These are phyloP conservation scores for Diabrotica balteata DNA, from an alignment of 2,888 invertebrate genomes.

Conservation along the genomic window DNA sequence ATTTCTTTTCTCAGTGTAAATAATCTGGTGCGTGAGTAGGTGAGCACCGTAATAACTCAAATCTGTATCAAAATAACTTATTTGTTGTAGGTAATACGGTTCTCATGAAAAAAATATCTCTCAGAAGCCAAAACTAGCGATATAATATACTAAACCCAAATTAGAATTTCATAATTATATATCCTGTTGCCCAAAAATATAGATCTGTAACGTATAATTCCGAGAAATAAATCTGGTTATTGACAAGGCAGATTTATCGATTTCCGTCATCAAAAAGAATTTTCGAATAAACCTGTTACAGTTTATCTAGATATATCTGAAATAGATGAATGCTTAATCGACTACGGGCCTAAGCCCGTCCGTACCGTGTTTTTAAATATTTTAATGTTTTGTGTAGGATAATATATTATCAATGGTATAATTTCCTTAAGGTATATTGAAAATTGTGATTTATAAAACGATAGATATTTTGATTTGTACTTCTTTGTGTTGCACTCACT, in stretches of 20 bases:
- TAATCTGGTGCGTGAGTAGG: not conserved
- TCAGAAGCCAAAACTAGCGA: not conserved
- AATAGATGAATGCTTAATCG: conserved; percentile 2
- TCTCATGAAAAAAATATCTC: conserved; percentile 1
- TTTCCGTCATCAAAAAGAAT: conserved; percentile 35
- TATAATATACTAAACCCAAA: conserved; percentile 1
- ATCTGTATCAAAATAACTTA: not conserved
- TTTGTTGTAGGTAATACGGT: not conserved
- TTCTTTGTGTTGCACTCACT: too few species aligned
- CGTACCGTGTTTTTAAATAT: too few species aligned
- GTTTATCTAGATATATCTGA: conserved; percentile 30
- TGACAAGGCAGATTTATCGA: conserved; percentile 40
- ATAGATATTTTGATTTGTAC: too few species aligned
- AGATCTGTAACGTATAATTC: conserved; percentile 38
- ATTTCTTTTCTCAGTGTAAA: conserved; percentile 5
- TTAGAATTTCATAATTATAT: conserved; percentile 38
- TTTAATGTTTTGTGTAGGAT: too few species aligned
- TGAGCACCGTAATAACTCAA: not conserved
- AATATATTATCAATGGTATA: too few species aligned
- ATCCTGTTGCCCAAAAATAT: conserved; percentile 39
- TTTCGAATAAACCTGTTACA: conserved; percentile 34
- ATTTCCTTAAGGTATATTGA: too few species aligned
- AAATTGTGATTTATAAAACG: too few species aligned
- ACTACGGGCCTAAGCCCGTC: too few species aligned
- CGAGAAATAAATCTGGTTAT: conserved; percentile 38